Evolutionary conservation across 2,888 invertebrate species (phyloP).

Genomic region (Zaprionus lineosus): DNA sequence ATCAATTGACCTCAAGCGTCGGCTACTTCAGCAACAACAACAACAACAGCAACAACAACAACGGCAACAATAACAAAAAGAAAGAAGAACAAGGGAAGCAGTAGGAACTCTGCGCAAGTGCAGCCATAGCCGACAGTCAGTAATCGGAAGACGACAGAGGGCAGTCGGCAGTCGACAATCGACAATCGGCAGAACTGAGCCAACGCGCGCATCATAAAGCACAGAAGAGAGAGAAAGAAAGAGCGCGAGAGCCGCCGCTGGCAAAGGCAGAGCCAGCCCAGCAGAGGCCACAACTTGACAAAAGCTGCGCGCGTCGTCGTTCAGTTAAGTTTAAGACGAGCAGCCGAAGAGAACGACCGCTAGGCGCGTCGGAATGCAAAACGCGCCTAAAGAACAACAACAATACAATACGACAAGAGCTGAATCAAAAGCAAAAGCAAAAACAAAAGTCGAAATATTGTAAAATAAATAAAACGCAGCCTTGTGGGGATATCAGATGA

Average conservation of each 20-base stretch:
- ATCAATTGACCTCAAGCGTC: slow-evolving; percentile 17
- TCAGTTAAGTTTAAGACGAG: slow-evolving; percentile 67
- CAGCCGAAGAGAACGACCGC: slow-evolving; percentile 61
- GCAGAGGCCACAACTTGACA: slow-evolving; percentile 11
- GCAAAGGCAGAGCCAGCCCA: background rate
- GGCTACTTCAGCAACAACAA: slow-evolving; percentile 12
- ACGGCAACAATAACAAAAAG: slow-evolving; percentile 16
- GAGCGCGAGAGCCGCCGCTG: slow-evolving; percentile 1
- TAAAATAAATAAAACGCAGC: slow-evolving; percentile 45
- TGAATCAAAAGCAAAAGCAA: slow-evolving; percentile 8
- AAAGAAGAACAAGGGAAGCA: too few relatives aligned
- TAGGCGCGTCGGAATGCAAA: slow-evolving; percentile 68
- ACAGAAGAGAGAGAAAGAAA: slow-evolving; percentile 18
- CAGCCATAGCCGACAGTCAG: slow-evolving; percentile 37
- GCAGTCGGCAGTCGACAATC: too few relatives aligned
- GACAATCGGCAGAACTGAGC: slow-evolving; percentile 37
- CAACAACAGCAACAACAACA: slow-evolving; percentile 17
- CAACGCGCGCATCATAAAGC: slow-evolving; percentile 34
- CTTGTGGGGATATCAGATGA: slow-evolving; percentile 53
- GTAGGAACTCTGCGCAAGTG: slow-evolving; percentile 68
- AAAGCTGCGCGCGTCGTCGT: slow-evolving; percentile 37
- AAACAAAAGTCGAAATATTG: slow-evolving; percentile 27
- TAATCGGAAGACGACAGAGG: too few relatives aligned
- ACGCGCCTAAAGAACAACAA: slow-evolving; percentile 52
- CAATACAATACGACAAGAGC: slow-evolving; percentile 22